Evolutionary conservation across 1,140 invertebrate genomes (phyloP), one percentile per base, ranked within the genome.

Genomic region (Neodiprion fabricii): DNA sequence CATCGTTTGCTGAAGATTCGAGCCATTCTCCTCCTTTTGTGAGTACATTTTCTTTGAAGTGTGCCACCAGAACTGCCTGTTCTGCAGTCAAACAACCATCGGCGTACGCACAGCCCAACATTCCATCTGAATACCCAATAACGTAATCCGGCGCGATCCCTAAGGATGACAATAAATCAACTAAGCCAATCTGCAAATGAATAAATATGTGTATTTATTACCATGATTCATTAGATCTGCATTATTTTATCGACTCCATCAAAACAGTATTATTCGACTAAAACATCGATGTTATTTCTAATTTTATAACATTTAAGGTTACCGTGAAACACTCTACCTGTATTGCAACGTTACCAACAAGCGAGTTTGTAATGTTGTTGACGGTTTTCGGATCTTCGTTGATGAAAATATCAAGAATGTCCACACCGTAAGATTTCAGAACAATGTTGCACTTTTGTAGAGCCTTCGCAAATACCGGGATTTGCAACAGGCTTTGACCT

Each of bases 101-200:
- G 61, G 94, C 95, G 89, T 97, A 98, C 14, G 93, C 95, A 87
- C 96, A 97, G 4, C 94, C 95, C 67, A 96, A 83, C 87, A 96
- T 95, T 40, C 95, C 95, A 1, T 95, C 94, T 12, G 95, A 96
- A 84, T 97, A 96, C 9, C 92, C 96, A 81, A 98, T 92, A 68
- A 97, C 94, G 48, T 93, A 94, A 86, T 97, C 95, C 1, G 92
- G 91, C 74, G 92, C 91, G 23, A 98, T 90, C 28, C 92, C 93
- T 73, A 97, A 78, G 1, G 87, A 85, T 53, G 86, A 90, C 48
- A 97, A 83, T 4, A 96, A 80, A 85, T 97, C 95, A n/a, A 95
- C 93, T 21, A 98, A 87, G 23, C 92, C 96, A 77, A 97, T 94
- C 90, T 96, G 89, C 4, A 61, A 61, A 7, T 7, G 0, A 61